Percentiles rank a stretch among this genome's conserved stretches.
These are phyloP conservation scores for Morone saxatilis DNA, from an alignment of 2,113 vertebrate species.

Conservation along the genomic window DNA sequence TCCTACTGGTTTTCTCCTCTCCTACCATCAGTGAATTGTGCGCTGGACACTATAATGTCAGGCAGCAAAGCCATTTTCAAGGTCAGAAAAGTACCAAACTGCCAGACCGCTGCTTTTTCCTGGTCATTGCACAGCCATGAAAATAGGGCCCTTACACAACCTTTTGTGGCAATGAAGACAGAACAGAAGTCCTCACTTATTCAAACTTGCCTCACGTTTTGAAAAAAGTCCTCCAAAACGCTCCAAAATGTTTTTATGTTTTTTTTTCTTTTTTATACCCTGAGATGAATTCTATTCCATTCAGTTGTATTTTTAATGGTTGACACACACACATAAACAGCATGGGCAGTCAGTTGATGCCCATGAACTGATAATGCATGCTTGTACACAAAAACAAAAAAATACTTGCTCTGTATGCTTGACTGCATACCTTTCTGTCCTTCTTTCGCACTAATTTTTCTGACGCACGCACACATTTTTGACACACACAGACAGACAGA, in stretches of 20 bases:
- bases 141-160: no score
- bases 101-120: no score
- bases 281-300: background rate
- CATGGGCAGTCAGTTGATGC: background rate
- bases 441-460: background rate
- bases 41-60: no score
- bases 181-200: no score
- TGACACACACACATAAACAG: background rate
- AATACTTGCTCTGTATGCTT: background rate
- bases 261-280: background rate
- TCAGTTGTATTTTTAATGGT: background rate
- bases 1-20: no score
- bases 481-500: background rate
- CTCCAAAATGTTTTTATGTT: background rate
- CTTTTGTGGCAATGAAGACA: no score
- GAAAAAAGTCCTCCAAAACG: background rate
- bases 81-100: no score
- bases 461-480: background rate
- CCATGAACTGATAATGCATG: conserved; percentile 15
- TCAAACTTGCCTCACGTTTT: background rate
- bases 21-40: no score
- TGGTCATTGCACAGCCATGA: no score
- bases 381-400: background rate
- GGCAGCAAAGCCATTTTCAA: no score
- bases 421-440: background rate